Evolutionary conservation across 2,888 invertebrate species (phyloP).

Genomic region (Tetranychus truncatus): DNA sequence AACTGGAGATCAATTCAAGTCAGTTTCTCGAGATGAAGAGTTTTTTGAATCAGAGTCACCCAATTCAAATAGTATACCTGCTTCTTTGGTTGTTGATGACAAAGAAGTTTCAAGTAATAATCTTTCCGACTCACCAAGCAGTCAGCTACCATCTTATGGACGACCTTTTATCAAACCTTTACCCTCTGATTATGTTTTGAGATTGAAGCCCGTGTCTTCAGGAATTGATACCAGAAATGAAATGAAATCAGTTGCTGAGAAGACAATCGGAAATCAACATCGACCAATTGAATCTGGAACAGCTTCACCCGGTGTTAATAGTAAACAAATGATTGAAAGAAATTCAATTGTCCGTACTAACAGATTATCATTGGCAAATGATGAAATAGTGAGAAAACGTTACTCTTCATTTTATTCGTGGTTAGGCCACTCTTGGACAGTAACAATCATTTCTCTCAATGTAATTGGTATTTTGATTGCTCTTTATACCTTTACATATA

Average conservation of each 20-base stretch:
- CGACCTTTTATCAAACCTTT: neutral
- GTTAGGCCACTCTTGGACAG: constrained; percentile 24
- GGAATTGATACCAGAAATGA: neutral
- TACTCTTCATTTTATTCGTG: constrained; percentile 19
- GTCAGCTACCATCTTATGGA: neutral
- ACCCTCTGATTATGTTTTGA: neutral
- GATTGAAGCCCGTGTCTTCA: neutral
- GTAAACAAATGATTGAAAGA: constrained; percentile 11
- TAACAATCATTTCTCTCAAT: constrained; percentile 21
- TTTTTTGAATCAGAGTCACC: neutral
- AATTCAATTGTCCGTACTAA: neutral
- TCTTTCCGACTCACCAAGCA: neutral
- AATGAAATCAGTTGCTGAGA: neutral
- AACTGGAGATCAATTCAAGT: neutral
- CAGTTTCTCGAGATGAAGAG: constrained; percentile 1
- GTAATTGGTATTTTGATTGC: constrained; percentile 23
- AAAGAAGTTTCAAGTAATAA: neutral
- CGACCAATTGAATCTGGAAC: neutral
- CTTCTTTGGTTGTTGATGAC: neutral
- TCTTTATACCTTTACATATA: constrained; percentile 25
- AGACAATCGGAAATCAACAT: neutral
- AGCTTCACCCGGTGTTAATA: neutral
- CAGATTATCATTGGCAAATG: neutral
- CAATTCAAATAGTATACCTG: constrained; percentile 7
- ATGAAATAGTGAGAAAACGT: neutral